Evolutionary conservation across 1,140 invertebrate species (phyloP).

Genomic region (Neodiprion virginianus): DNA sequence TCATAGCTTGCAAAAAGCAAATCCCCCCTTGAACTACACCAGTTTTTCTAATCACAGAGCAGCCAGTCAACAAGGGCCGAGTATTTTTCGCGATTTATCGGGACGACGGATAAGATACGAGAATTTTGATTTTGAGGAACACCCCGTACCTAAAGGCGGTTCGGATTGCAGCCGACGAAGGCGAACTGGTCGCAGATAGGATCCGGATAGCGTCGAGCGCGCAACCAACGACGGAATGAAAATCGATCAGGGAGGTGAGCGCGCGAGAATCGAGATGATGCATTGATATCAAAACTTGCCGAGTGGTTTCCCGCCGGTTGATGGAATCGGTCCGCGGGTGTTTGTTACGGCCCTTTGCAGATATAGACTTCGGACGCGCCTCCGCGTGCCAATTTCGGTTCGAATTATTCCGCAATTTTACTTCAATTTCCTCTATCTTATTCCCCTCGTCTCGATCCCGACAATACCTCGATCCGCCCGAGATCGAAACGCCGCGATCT

Average conservation of each 20-base stretch:
- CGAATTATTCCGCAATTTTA: constrained; percentile 56
- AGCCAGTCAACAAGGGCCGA: no score
- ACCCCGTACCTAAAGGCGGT: constrained; percentile 42
- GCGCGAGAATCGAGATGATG: constrained; percentile 60
- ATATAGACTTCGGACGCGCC: neutral
- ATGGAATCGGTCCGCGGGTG: constrained; percentile 40
- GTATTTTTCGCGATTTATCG: no score
- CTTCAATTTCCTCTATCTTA: constrained; percentile 49
- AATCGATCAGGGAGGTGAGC: constrained; percentile 56
- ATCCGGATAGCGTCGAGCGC: constrained; percentile 52
- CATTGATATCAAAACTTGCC: constrained; percentile 61
- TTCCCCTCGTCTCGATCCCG: constrained; percentile 28
- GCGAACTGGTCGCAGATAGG: constrained; percentile 47
- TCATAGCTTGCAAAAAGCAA: no score
- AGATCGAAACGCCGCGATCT: no score
- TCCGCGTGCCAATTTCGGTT: constrained; percentile 55
- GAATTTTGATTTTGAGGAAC: neutral
- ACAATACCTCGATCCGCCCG: no score
- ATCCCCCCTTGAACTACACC: no score
- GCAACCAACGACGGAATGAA: constrained; percentile 55
- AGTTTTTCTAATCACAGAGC: no score
- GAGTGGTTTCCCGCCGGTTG: constrained; percentile 55
- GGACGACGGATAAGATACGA: neutral
- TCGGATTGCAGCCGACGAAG: constrained; percentile 35
- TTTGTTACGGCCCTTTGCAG: constrained; percentile 36